Evolutionary conservation across 2,797 vertebrate species (phyloP), one percentile per base, ranked within the genome.

Genomic region (Rhinella marina): DNA sequence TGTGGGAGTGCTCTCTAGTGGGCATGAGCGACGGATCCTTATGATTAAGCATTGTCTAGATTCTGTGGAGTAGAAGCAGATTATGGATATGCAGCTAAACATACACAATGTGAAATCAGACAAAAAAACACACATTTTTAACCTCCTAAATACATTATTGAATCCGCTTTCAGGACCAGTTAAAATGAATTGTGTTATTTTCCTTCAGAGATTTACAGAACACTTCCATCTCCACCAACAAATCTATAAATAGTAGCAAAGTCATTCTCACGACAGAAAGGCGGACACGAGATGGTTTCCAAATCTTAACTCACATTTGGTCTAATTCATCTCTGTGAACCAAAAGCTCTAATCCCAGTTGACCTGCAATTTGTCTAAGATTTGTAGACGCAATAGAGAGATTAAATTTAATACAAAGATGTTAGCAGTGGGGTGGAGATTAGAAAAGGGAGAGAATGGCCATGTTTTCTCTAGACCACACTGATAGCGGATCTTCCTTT

Each of bases 301-400:
- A 98, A 96, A 97, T 95, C 25, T 81, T 48, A 6, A n/a, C 96
- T 97, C 96, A 95, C 93, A 94, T 94, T 93, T 95, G 96, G 96
- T 97, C 95, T 95, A 95, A 92, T 92, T 93, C 94, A 97, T 95
- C 94, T 78, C 85, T 87, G 90, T 87, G 92, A 94, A 96, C 96
- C 97, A 98, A 97, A 96, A 93, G 92, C 93, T 84, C 95, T 98
- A 98, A 98, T 97, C 97, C 96, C 92, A 86, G 92, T 94, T 97
- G 97, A 97, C 96, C 96, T 92, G 93, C 70, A 94, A 96, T 97
- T 98, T 98, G 96, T 97, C 96, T 94, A 92, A 92, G 93, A 95
- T 95, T 93, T 94, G 94, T 94, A 94, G 94, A 93, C 94, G 94
- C 94, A 93, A 96, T 93, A 92, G 93, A 94, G 95, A 97, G 97